phyloP scores from a whole-genome alignment of 2,113 vertebrate genomes.

The Polypterus senegalus region DNA sequence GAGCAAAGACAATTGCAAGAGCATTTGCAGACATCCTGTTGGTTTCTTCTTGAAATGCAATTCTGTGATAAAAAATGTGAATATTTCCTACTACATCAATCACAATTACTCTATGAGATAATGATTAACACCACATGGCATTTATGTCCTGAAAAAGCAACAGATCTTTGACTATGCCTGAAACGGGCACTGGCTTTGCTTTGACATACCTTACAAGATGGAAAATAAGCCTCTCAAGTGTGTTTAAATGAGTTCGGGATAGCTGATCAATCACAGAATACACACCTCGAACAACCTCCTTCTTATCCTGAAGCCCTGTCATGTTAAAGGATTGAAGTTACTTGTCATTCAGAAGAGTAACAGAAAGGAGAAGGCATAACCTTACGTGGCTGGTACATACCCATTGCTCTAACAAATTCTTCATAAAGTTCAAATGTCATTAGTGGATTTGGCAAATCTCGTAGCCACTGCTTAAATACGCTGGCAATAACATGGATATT shows the following conservation, averaged over 20 bases:
- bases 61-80: conserved; percentile 44
- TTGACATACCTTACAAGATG: conserved; percentile 79
- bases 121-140: too few relatives aligned
- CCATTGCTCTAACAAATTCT: conserved; percentile 87
- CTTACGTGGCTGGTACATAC: conserved; percentile 41
- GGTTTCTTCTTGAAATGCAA: conserved; percentile 85
- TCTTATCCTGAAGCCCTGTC: conserved; percentile 81
- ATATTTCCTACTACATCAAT: too few relatives aligned
- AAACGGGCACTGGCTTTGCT: too few relatives aligned
- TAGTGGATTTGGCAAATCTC: conserved; percentile 90
- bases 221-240: conserved; percentile 89
- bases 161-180: too few relatives aligned
- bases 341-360: too few relatives aligned
- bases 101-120: too few relatives aligned
- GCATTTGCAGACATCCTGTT: conserved; percentile 97
- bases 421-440: conserved; percentile 97
- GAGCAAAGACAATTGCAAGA: conserved; percentile 92
- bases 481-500: conserved; percentile 95
- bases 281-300: conserved; percentile 74
- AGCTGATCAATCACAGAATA: conserved; percentile 93
- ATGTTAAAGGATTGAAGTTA: conserved; percentile 6
- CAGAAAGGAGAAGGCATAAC: too few relatives aligned
- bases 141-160: too few relatives aligned
- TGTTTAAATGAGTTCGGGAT: conserved; percentile 83
- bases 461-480: conserved; percentile 95